Percentiles rank a stretch among this genome's conserved stretches.
Conservation (phyloP, 1,140 invertebrate species). For the roundworm (Caenorhabditis elegans) region DNA sequence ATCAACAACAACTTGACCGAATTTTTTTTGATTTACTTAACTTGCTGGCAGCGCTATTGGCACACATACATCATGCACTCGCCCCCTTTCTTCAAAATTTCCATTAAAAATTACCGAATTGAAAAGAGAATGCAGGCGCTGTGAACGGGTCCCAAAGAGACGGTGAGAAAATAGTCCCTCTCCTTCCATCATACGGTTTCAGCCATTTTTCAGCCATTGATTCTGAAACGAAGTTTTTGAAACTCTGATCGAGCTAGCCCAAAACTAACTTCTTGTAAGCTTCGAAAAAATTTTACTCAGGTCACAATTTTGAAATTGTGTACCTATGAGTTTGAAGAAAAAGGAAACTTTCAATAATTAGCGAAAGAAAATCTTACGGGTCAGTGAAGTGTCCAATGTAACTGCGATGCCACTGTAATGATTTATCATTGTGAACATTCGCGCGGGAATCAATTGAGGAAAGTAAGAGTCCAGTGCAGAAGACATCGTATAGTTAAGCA, state of each 20-base stretch:
- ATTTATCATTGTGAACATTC: conserved; percentile 6
- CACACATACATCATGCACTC: no score
- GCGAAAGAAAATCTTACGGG: no score
- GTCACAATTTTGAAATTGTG: no score
- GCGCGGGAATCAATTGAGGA: neutral
- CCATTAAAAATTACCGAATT: no score
- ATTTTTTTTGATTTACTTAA: no score
- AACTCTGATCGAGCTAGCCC: neutral
- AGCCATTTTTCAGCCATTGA: neutral
- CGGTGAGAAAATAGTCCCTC: neutral
- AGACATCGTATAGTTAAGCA: neutral
- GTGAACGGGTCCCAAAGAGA: neutral
- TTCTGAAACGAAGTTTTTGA: neutral
- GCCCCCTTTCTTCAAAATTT: no score
- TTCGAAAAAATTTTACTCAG: no score
- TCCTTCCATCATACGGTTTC: neutral
- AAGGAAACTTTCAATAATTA: no score
- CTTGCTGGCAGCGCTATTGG: no score
- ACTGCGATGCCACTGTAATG: neutral
- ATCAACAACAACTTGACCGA: no score
- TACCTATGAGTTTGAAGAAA: no score
- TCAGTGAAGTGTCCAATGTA: neutral
- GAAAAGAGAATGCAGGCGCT: neutral
- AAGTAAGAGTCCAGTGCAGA: neutral
- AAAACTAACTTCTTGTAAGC: neutral